Evolutionary conservation across 2,888 invertebrate species (phyloP), one percentile per base, ranked within the genome.

Genomic region (Acronicta psi): DNA sequence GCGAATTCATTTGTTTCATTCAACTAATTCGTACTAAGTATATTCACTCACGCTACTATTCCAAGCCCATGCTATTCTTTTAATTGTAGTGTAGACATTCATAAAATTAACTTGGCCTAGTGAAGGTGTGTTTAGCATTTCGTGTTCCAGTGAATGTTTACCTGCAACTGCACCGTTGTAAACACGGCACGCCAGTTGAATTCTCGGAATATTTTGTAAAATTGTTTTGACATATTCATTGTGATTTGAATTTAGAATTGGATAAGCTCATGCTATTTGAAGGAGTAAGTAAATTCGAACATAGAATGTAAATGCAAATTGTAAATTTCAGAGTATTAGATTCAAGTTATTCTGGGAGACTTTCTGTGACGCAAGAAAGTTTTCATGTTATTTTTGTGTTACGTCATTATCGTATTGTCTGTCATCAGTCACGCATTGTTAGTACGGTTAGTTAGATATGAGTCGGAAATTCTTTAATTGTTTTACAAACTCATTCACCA

Each of bases 41-140:
- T 44, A 20, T 45, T 47, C 20, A 45, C 45, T 20, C 31, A 46
- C 23, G 45, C 41, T 16, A 36, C 13, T 42, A 37, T 17, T 43
- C 29, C n/a, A 11, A 47, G 47, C 40, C 16, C 45, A 63, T 63
- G 47, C 2, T 49, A 36, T 46, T 51, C 5, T 44, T 64, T 23
- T 61, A 38, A 42, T 11, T 34, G 16, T 38, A 17, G 14, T 37
- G 31, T 20, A 9, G 9, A 18, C 49, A 70, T 66, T 49, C 38
- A 41, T 40, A 65, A 31, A 49, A 29, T 14, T 38, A 44, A 44
- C 29, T 50, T 20, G 18, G 29, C 49, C 29, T 18, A 23, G 4
- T 43, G 16, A 14, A 36, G n/a, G 40, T 31, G 41, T 40, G 13
- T 17, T 13, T 40, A 56, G 23, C 29, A 65, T 65, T 43, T 64